These are phyloP conservation scores for Quiscalus mexicanus DNA, from an alignment of 2,113 vertebrate species.

Conservation along the genomic window DNA sequence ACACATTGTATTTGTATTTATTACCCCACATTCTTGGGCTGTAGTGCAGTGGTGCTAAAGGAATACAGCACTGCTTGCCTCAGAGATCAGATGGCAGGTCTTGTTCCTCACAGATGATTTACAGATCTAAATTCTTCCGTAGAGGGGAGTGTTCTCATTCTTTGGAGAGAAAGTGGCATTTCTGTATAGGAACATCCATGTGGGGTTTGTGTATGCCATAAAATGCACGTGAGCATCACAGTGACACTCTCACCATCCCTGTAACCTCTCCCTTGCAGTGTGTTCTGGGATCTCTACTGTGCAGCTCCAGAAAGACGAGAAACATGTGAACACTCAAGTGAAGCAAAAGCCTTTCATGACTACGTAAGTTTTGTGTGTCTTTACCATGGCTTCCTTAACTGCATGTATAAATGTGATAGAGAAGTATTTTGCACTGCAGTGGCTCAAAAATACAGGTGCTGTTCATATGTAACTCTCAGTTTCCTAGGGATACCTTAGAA, in stretches of 20 bases:
- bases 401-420: neutral
- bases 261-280: conserved; percentile 72
- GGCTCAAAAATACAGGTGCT: neutral
- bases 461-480: neutral
- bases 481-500: neutral
- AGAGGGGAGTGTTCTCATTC: neutral
- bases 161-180: neutral
- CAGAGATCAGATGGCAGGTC: neutral
- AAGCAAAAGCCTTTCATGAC: conserved; percentile 90
- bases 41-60: neutral
- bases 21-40: neutral
- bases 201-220: neutral
- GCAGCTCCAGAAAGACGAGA: conserved; percentile 88
- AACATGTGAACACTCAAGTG: conserved; percentile 89
- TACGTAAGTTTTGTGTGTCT: conserved; percentile 79
- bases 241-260: neutral
- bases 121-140: neutral
- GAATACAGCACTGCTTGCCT: neutral
- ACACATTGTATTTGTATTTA: neutral
- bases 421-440: neutral
- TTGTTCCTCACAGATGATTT: neutral
- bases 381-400: neutral
- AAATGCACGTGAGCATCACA: neutral
- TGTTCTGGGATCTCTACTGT: conserved; percentile 92
- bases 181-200: neutral